Evolutionary conservation across 2,113 vertebrate species (phyloP), one percentile per base, ranked within the genome.

Genomic region (Triplophysa dalaica): DNA sequence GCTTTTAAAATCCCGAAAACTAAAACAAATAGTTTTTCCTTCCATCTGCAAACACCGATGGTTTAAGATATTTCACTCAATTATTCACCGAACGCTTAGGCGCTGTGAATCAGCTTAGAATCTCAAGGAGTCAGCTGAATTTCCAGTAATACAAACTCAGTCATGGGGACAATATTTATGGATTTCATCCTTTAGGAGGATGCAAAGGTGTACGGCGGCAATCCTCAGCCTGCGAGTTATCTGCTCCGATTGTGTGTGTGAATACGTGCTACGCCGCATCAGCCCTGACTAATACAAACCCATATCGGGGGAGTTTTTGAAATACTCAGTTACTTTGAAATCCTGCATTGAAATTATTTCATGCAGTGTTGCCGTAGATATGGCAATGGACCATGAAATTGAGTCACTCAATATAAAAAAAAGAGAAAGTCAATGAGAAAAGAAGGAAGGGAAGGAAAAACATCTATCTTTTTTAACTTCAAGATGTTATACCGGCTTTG

Each of bases 321-420:
- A 92, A 92, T 90, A 92, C 90, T 88, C 82, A 80, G 87, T 92
- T 91, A 86, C 90, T 89, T 90, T 89, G 85, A 92, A 93, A 93
- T 92, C 90, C 91, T 82, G 88, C 92, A 93, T 90, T 93, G 91
- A 90, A 91, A 90, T 91, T 91, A 91, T 93, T 93, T 93, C 91
- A 93, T 90, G 92, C 90, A 85, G 85, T 89, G 89, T 93, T 90
- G 89, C 87, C 90, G 84, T 89, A 91, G 90, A 92, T 92, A 93
- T 85, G 89, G 90, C 92, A 92, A 91, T 90, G 89, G 89, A 93
- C 89, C 92, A 89, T 93, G 92, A 93, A 93, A 93, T 93, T 93
- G 91, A 93, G 89, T 93, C 90, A 92, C 89, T 93, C 90, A 91
- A 89, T 90, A 89, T 92, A 86, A 84, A 87, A 90, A 89, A 89